These are phyloP conservation scores for Chelmon rostratus DNA, from an alignment of 2,797 vertebrate species.

Conservation along the genomic window DNA sequence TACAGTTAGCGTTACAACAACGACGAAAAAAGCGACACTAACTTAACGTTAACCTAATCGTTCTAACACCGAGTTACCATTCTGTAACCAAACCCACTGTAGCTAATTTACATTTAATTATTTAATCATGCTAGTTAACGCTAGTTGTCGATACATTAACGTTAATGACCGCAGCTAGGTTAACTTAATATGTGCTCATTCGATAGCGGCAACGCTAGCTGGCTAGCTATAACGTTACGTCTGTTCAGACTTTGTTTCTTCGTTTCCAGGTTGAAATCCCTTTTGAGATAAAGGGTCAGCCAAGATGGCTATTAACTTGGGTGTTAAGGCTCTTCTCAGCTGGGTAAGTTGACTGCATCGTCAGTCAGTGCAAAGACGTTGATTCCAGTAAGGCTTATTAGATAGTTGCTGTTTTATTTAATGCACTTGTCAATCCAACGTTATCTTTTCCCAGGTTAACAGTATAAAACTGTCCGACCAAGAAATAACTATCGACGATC, in stretches of 20 bases:
- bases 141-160: neutral
- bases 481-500: slow-evolving; percentile 75
- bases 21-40: too few species aligned
- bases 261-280: slow-evolving; percentile 42
- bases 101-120: neutral
- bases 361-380: neutral
- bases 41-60: too few species aligned
- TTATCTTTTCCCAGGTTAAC: slow-evolving; percentile 85
- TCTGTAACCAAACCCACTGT: too few species aligned
- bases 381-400: neutral
- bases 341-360: slow-evolving; percentile 64
- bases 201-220: neutral
- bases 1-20: neutral
- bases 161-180: neutral
- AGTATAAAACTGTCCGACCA: slow-evolving; percentile 81
- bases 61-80: neutral
- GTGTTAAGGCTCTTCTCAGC: slow-evolving; percentile 73
- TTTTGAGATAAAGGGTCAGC: slow-evolving; percentile 41
- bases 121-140: too few species aligned
- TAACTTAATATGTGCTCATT: neutral
- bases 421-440: neutral
- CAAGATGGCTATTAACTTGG: slow-evolving; percentile 65
- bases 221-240: too few species aligned
- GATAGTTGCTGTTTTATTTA: neutral
- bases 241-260: neutral